phyloP scores from a whole-genome alignment of 2,888 invertebrate genomes.

The Cepaea hortensis region DNA sequence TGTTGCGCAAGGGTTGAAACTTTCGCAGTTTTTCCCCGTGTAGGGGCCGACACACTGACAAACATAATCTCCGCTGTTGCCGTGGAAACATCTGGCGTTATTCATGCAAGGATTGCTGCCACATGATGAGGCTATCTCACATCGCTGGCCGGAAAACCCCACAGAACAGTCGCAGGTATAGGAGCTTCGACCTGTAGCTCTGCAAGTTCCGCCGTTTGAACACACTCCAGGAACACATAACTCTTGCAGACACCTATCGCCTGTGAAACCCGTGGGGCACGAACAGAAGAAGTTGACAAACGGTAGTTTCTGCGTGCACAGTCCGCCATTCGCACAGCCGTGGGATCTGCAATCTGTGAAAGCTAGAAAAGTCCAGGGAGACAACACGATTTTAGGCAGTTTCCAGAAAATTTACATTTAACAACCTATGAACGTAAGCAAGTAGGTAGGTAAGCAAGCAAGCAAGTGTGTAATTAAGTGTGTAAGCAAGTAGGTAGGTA shows the following conservation, averaged over 20 bases:
- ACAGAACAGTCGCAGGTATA: slow-evolving; percentile 15
- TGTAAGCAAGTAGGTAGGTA: no score
- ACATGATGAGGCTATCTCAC: slow-evolving; percentile 26
- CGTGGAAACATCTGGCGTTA: slow-evolving; percentile 28
- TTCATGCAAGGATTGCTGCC: slow-evolving; percentile 33
- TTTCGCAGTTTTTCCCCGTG: slow-evolving; percentile 1
- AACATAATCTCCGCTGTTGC: not conserved
- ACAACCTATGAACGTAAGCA: not conserved
- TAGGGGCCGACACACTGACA: slow-evolving; percentile 23
- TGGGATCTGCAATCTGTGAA: slow-evolving; percentile 24
- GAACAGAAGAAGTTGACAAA: not conserved
- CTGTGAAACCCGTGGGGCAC: slow-evolving; percentile 23
- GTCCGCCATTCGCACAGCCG: slow-evolving; percentile 27
- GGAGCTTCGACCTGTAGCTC: not conserved
- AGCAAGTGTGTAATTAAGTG: no score
- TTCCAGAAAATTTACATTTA: not conserved
- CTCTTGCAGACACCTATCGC: not conserved
- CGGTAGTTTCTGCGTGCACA: slow-evolving; percentile 1
- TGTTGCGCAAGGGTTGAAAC: slow-evolving; percentile 9
- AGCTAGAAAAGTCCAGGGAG: not conserved
- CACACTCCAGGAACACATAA: slow-evolving; percentile 25
- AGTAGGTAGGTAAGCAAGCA: not conserved
- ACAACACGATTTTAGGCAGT: not conserved
- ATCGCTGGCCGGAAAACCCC: slow-evolving; percentile 15
- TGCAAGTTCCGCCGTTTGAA: slow-evolving; percentile 23